These are phyloP conservation scores for Dryadula phaetusa DNA, from an alignment of 2,888 invertebrate species.

Conservation along the genomic window DNA sequence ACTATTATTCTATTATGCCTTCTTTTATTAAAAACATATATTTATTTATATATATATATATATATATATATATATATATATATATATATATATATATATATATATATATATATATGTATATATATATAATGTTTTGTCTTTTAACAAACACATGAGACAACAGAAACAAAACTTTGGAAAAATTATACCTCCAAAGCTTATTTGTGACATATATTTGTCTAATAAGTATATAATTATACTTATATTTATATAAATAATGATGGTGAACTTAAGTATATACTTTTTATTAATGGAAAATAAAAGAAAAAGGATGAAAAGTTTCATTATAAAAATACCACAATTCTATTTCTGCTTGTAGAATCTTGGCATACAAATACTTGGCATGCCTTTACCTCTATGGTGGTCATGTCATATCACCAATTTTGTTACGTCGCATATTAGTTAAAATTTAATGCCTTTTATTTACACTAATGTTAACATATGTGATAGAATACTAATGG, in stretches of 20 bases:
- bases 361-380: too few species aligned
- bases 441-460: not conserved
- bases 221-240: not conserved
- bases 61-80: too few species aligned
- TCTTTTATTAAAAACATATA: constrained; percentile 10
- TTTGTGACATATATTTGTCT: not conserved
- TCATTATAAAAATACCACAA: not conserved
- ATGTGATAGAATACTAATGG: constrained; percentile 14
- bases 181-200: not conserved
- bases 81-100: too few species aligned
- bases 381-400: not conserved
- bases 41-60: too few species aligned
- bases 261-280: not conserved
- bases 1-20: not conserved
- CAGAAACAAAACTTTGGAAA: not conserved
- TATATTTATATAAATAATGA: not conserved
- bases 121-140: not conserved
- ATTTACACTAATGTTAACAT: constrained; percentile 9
- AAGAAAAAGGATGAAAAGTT: not conserved
- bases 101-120: too few species aligned
- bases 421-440: constrained; percentile 1
- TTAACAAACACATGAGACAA: not conserved
- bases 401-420: not conserved
- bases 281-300: not conserved
- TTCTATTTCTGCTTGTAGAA: not conserved